Conservation (phyloP, 2,888 invertebrate species). For the Orchesellides sinensis region DNA sequence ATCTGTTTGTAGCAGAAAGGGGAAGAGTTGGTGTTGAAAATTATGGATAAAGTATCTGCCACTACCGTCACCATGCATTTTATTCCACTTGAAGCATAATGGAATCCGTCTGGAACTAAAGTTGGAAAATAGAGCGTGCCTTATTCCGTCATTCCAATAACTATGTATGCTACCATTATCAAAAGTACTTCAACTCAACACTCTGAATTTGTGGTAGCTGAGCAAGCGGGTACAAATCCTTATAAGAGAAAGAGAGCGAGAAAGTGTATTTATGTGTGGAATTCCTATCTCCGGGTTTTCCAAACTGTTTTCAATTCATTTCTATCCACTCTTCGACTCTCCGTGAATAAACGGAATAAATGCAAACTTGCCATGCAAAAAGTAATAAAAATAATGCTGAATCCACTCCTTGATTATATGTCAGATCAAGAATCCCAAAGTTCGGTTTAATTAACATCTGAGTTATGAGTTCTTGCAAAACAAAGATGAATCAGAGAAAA, state of each 20-base stretch:
- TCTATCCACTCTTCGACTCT: neutral
- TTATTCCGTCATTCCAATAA: neutral
- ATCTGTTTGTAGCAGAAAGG: neutral
- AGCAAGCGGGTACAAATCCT: too few relatives aligned
- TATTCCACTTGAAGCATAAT: neutral
- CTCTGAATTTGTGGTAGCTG: neutral
- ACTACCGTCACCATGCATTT: constrained; percentile 23
- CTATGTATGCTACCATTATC: neutral
- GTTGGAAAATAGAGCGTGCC: neutral
- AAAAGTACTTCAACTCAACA: neutral
- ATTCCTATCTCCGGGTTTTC: constrained; percentile 23
- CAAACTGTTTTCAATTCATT: constrained; percentile 55
- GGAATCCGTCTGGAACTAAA: neutral
- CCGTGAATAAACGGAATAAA: neutral
- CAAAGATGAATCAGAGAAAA: constrained; percentile 53
- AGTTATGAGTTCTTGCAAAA: constrained; percentile 52
- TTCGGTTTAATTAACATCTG: constrained; percentile 54
- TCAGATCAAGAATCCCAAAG: constrained; percentile 47
- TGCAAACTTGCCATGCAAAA: constrained; percentile 13
- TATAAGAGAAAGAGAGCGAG: too few relatives aligned
- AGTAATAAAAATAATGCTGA: constrained; percentile 43
- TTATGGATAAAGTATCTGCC: neutral
- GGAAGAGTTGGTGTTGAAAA: neutral
- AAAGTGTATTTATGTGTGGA: neutral
- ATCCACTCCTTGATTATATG: constrained; percentile 33